Base-by-base conservation (phyloP, 2,113 vertebrate species). In the Actenoides hombroni region DNA sequence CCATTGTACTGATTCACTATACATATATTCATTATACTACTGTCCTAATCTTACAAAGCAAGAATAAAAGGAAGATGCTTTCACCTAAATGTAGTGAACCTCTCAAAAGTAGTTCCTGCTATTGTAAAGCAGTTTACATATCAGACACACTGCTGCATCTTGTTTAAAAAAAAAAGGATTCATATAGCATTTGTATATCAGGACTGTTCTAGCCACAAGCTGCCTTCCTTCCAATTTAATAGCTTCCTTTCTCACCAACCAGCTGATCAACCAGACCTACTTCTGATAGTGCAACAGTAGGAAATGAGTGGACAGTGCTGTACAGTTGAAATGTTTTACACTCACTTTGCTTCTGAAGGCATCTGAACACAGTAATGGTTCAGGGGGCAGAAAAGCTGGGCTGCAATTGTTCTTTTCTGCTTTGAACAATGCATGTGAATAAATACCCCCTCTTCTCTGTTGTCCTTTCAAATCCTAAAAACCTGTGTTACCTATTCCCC, bases 251-350 rank as follows among this genome's bases (percentile, higher is more conserved):
- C 64, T 51, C n/a, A 53, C 16, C 46, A 56, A 33, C 64, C 57
- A n/a, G 31, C 13, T 40, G 54, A 61, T 44, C 23, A 19, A 2
- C 20, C 53, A 51, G n/a, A 35, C 25, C 28, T 37, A 37, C 37
- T 63, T n/a, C 42, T 35, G 29, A 21, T 11, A 26, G 42, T 1
- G 5, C 0, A 0, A 18, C 21, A 61, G 31, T 1, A 61, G 76
- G 1, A 6, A 51, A 39, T 4, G 28, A 19, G 71, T 7, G 26
- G 73, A 21, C 40, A 35, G 67, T 13, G 20, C 12, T 17, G 54
- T 26, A 21, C 17, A 35, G 14, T 17, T 20, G 4, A 37, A 51
- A 26, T 67, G 44, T n/a, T 83, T 74, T n/a, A 61, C 7, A 26
- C 65, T 13, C 46, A 8, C 14, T 71, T 77, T 37, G 18, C 31